Evolutionary conservation across 2,797 vertebrate species (phyloP), one percentile per base, ranked within the genome.

Genomic region (Eremophila alpestris): DNA sequence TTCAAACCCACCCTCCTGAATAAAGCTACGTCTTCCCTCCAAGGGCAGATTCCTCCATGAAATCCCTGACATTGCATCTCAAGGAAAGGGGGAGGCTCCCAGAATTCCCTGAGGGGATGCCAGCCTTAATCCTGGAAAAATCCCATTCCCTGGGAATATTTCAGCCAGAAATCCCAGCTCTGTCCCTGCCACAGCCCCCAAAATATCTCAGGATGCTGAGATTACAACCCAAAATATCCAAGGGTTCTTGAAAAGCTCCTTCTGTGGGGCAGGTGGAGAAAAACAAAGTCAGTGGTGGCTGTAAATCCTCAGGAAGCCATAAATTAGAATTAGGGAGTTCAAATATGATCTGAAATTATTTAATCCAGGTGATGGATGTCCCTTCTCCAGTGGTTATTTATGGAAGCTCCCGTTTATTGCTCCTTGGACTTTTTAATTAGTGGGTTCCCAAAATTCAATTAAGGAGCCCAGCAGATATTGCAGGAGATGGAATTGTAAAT

Each of bases 381-480:
- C 21, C 16, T 96, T 91, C 96, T 96, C 97, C 84, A 77, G 95
- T 64, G 87, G 93, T 98, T 97, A 97, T 97, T 98, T 97, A 97
- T 73, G 36, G 91, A 96, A 13, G 51, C 94, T 96, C 95, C 95
- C 93, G 82, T 96, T 98, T 98, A 98, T 97, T 97, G 97, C 97
- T 97, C 96, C 97, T 96, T 94, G 97, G 97, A 94, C 97, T 98
- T 95, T 97, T 96, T 97, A 98, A 98, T 98, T 98, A 97, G 93
- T 74, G 94, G 73, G 89, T 96, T 97, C 97, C 97, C 90, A 74
- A 97, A 97, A 98, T 97, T 97, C 97, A 98, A 97, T 98, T 98
- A 98, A 78, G 36, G 7, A 92, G 48, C 71, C 90, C 88, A 84
- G 96, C 96, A 95, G 97, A 97, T 97, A 96, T 97, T 95, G 95